Conservation (phyloP, 2,888 invertebrate genomes). For the Stenodera caucasica region DNA sequence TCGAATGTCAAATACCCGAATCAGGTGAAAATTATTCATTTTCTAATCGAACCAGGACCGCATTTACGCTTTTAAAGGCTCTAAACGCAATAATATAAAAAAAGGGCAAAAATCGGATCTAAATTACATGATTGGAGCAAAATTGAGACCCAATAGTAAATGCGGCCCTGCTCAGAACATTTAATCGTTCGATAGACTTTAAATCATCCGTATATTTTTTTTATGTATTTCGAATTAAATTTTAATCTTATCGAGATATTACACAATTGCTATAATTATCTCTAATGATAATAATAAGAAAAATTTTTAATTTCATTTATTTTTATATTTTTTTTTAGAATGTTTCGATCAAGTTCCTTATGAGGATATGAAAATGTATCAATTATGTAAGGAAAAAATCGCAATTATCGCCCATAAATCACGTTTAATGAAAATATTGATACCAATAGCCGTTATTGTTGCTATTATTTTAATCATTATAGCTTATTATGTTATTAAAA, state of each 20-base stretch:
- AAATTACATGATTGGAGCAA: too few species aligned
- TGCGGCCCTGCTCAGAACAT: too few species aligned
- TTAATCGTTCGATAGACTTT: too few species aligned
- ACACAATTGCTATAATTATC: not conserved
- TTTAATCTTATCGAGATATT: not conserved
- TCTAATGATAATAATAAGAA: not conserved
- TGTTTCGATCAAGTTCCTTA: slow-evolving; percentile 12
- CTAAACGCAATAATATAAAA: too few species aligned
- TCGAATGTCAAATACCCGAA: slow-evolving; percentile 39
- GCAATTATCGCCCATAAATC: slow-evolving; percentile 11
- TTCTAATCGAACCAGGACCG: too few species aligned
- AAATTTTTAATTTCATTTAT: not conserved
- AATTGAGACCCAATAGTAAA: too few species aligned
- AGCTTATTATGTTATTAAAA: not conserved
- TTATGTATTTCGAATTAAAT: not conserved
- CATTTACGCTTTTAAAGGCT: too few species aligned
- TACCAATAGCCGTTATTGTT: slow-evolving; percentile 6
- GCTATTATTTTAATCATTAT: slow-evolving; percentile 5
- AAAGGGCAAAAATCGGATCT: too few species aligned
- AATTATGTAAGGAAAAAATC: slow-evolving; percentile 8
- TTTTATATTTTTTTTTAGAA: slow-evolving; percentile 11
- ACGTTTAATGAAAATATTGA: slow-evolving; percentile 13
- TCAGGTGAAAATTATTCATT: slow-evolving; percentile 36
- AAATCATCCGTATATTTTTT: too few species aligned
- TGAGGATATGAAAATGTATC: slow-evolving; percentile 16